A percentile compares a stretch with the other conserved stretches of the same genome.
Evolutionary conservation across 1,140 invertebrate genomes (phyloP).

Genomic region (Akabosia matsudoensis): DNA sequence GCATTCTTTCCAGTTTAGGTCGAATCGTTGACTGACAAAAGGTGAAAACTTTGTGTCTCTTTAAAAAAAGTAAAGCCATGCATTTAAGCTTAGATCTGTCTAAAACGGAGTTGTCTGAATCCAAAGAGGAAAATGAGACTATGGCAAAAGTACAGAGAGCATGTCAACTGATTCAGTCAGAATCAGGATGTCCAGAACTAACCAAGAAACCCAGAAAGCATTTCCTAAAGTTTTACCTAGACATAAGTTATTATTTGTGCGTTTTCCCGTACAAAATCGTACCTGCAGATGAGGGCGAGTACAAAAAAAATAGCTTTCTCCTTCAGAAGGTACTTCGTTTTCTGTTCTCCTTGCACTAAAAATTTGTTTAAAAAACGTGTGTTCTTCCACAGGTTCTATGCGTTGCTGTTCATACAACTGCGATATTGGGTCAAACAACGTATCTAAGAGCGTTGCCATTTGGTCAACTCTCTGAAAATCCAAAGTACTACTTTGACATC

Average conservation of each 20-base stretch:
- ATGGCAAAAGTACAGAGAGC: too few relatives aligned
- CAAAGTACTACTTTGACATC: background rate
- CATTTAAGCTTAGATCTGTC: too few relatives aligned
- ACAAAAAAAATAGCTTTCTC: background rate
- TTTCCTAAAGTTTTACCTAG: background rate
- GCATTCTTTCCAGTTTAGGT: too few relatives aligned
- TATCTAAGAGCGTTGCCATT: background rate
- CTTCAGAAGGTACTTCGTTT: background rate
- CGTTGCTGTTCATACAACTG: background rate
- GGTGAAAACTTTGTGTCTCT: too few relatives aligned
- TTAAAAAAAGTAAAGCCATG: too few relatives aligned
- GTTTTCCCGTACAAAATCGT: slow-evolving; percentile 1
- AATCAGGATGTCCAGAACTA: background rate
- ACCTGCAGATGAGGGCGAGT: background rate
- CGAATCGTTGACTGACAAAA: too few relatives aligned
- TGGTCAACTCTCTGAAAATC: background rate
- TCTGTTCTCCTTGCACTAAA: too few relatives aligned
- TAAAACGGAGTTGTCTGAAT: too few relatives aligned
- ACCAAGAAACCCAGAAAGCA: background rate
- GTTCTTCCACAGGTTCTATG: background rate
- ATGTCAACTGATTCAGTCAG: too few relatives aligned
- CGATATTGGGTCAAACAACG: background rate
- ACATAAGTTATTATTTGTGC: slow-evolving; percentile 9
- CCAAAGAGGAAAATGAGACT: too few relatives aligned
- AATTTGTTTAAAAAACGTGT: too few relatives aligned